Percentiles rank a stretch among this genome's conserved stretches.
These are phyloP conservation scores for Simalia tracyae DNA, from an alignment of 2,797 vertebrate genomes.

Conservation along the genomic window DNA sequence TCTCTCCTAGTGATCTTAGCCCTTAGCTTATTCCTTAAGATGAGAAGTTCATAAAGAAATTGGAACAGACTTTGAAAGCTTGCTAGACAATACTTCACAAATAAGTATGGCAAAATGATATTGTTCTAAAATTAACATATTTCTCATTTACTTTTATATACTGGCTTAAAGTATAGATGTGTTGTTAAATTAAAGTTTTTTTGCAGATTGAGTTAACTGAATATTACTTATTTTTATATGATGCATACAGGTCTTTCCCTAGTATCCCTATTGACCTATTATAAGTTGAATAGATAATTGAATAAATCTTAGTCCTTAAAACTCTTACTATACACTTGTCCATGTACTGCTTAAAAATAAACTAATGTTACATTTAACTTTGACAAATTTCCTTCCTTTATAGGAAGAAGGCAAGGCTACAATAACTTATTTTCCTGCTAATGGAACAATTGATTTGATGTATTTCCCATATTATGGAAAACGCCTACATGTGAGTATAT, in stretches of 20 bases:
- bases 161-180: neutral
- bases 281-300: conserved; percentile 14
- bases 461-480: conserved; percentile 95
- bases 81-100: neutral
- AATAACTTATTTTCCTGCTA: conserved; percentile 80
- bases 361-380: conserved; percentile 15
- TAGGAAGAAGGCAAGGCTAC: conserved; percentile 74
- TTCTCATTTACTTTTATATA: neutral
- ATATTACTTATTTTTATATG: neutral
- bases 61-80: neutral
- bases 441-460: conserved; percentile 84
- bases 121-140: neutral
- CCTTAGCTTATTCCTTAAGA: neutral
- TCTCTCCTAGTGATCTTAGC: neutral
- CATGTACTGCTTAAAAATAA: neutral
- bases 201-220: neutral
- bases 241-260: neutral
- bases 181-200: neutral
- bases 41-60: neutral
- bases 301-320: neutral
- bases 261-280: conserved; percentile 3
- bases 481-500: conserved; percentile 86
- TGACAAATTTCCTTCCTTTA: conserved; percentile 5
- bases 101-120: neutral
- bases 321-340: conserved; percentile 24